Percentiles rank a stretch among this genome's conserved stretches.
Conservation (phyloP, 2,797 vertebrate species). For the Tolypeutes matacus region DNA sequence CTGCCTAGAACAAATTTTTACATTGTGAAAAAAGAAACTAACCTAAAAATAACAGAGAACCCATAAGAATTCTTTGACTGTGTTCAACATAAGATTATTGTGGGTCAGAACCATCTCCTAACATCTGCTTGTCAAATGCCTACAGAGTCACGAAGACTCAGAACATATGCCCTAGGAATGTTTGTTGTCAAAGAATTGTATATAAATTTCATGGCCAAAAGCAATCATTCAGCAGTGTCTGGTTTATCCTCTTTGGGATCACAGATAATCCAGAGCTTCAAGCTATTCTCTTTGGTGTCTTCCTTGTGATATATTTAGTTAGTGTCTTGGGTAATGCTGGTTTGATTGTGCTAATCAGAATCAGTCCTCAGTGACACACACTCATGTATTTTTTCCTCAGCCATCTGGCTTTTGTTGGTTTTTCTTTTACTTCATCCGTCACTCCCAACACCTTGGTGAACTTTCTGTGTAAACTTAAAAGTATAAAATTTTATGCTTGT, state of each 20-base stretch:
- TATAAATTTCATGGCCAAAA: not conserved
- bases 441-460: conserved; percentile 59
- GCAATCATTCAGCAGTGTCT: conserved; percentile 34
- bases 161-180: rapidly evolving
- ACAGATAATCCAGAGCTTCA: conserved; percentile 58
- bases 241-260: conserved; percentile 74
- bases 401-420: conserved; percentile 72
- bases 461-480: conserved; percentile 57
- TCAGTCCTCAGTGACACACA: conserved; percentile 64
- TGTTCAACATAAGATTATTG: not conserved
- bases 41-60: not conserved
- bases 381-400: conserved; percentile 77
- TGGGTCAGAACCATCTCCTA: not conserved
- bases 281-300: conserved; percentile 51
- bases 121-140: not conserved
- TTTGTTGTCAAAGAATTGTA: not conserved
- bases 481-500: conserved; percentile 49
- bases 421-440: conserved; percentile 71
- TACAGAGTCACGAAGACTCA: not conserved
- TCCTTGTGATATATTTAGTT: conserved; percentile 67
- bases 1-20: not conserved
- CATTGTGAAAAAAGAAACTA: not conserved
- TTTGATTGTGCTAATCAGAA: conserved; percentile 68
- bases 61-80: not conserved
- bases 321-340: conserved; percentile 73